phyloP scores from a whole-genome alignment of 2,888 invertebrate species.

The Platypus cylindrus region DNA sequence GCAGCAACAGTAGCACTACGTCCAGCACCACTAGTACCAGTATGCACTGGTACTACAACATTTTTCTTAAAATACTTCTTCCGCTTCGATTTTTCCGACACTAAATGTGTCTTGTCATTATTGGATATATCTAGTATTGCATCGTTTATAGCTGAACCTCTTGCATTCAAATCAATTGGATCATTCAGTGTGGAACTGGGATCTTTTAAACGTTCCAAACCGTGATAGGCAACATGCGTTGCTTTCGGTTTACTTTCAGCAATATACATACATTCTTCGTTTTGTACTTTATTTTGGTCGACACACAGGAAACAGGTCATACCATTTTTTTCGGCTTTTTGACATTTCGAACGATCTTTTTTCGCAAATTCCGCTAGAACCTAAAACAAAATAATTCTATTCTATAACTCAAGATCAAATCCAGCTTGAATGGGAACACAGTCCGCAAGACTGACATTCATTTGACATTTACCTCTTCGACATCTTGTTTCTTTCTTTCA shows the following conservation, averaged over 20 bases:
- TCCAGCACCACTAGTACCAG: too few relatives aligned
- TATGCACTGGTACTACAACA: too few relatives aligned
- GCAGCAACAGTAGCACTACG: not conserved
- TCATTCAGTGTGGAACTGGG: slow-evolving; percentile 24
- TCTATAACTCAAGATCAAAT: too few relatives aligned
- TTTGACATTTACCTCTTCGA: slow-evolving; percentile 21
- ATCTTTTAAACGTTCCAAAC: slow-evolving; percentile 47
- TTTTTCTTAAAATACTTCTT: slow-evolving; percentile 19
- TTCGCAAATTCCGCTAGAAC: slow-evolving; percentile 55
- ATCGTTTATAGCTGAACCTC: slow-evolving; percentile 7
- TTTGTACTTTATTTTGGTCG: slow-evolving; percentile 54
- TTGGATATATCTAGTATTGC: slow-evolving; percentile 5
- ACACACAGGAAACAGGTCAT: slow-evolving; percentile 67
- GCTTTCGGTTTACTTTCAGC: slow-evolving; percentile 54
- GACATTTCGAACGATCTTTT: slow-evolving; percentile 59
- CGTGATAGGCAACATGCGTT: slow-evolving; percentile 53
- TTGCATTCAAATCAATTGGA: slow-evolving; percentile 8
- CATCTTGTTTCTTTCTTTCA: slow-evolving; percentile 30
- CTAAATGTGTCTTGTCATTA: slow-evolving; percentile 8
- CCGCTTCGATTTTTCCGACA: slow-evolving; percentile 15
- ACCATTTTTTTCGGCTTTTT: slow-evolving; percentile 56
- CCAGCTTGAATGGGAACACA: too few relatives aligned
- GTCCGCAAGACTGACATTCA: slow-evolving; percentile 49
- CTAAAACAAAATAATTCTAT: slow-evolving; percentile 44
- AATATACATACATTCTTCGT: slow-evolving; percentile 69